phyloP scores from a whole-genome alignment of 2,113 vertebrate genomes.

The Chelonoidis abingdonii region DNA sequence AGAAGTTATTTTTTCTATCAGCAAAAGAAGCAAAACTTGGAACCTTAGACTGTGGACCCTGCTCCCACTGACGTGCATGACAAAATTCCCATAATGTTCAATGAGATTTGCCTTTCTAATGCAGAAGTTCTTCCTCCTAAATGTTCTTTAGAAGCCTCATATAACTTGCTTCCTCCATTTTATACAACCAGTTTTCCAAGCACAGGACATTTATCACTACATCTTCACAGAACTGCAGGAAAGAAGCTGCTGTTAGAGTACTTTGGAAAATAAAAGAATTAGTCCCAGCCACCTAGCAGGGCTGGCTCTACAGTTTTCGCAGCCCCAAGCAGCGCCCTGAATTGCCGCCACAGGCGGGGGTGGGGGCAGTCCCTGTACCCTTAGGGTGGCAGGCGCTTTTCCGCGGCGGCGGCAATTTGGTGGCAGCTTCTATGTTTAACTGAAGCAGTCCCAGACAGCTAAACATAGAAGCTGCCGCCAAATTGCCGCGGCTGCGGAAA shows the following conservation, averaged over 20 bases:
- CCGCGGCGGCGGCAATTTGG: too few species aligned
- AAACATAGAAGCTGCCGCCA: too few species aligned
- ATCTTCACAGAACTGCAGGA: background rate
- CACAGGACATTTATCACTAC: background rate
- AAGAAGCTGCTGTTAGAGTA: background rate
- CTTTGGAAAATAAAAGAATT: background rate
- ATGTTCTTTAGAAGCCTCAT: background rate
- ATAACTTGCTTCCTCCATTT: background rate
- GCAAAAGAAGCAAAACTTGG: background rate
- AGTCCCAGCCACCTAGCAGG: background rate
- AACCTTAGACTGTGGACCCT: background rate
- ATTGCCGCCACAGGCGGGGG: too few species aligned
- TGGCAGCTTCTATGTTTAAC: too few species aligned
- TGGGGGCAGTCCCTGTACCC: too few species aligned
- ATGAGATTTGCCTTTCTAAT: background rate
- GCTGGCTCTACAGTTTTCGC: too few species aligned
- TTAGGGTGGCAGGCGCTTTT: too few species aligned
- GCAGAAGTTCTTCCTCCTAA: background rate
- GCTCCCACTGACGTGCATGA: background rate
- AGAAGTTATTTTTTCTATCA: background rate
- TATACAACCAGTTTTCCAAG: background rate
- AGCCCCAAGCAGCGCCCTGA: too few species aligned
- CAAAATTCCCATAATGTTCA: background rate
- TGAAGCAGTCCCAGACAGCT: too few species aligned
- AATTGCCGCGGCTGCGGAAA: too few species aligned